Evolutionary conservation across 30 jellyfish, hydroid and myxozoan genomes (phyloP), one percentile per base, ranked within the genome.

Genomic region (Pelagia noctiluca): DNA sequence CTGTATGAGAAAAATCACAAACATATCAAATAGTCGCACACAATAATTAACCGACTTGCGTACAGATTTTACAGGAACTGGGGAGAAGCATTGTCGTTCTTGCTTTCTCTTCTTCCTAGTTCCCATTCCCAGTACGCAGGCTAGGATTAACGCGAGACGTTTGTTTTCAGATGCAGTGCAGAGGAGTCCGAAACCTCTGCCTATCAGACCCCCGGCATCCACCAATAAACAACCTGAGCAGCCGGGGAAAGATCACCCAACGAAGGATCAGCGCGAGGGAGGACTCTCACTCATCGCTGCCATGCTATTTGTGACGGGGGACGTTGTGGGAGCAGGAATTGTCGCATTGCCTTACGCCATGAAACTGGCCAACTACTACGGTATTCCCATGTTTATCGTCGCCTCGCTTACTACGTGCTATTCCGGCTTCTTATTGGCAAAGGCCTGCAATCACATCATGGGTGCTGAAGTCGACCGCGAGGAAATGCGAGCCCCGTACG

Each of bases 251-350:
- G 78, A 68, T 75, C 35, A 57, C 64, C 81, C 24, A 63, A 52
- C 53, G 47, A 49, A 75, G 38, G 80, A 72, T 24, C 53, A 73
- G 19, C 72, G 62, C 34, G 76, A 84, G 29, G 50, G 52, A 1
- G 98, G 98, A 42, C 85, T 94, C 1, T 60, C 96, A 10, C 93
- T 77, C 1, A 75, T 68, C 65, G 81, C 97, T n/a, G 96, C 97
- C 28, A 80, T 89, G 0, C 84, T 89, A 78, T 95, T 95, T 72
- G 96, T 95, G 0, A 95, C 95, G 30, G 99, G 99, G 24, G 95
- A 95, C 33, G 97, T 95, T 1, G 97, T 95, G 36, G 99, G 99
- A 24, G 99, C 99, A 2, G 99, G 99, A 2, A 78, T 95, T 53
- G 96, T 95, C 35, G 90, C 99, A 16, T 42, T 95, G 69, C 99